Evolutionary conservation across 2,797 vertebrate genomes (phyloP), one percentile per base, ranked within the genome.

Genomic region (Intellagama lesueurii): DNA sequence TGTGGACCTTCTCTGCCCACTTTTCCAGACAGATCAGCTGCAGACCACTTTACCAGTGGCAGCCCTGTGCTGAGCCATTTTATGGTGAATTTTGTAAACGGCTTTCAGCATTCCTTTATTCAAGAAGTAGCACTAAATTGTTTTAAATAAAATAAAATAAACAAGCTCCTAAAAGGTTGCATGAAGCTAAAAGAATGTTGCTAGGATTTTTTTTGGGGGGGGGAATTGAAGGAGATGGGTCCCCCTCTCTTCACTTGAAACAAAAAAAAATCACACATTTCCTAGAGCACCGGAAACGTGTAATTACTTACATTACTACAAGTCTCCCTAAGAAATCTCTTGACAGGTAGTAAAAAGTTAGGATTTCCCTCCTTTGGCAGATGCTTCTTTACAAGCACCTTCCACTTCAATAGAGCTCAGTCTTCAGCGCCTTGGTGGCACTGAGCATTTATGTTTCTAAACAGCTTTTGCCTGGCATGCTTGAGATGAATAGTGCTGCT

Each of bases 371-470:
- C 90, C 32, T 87, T 88, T 24, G 89, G 26, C 78, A 90, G 85
- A 88, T 26, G 0, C 1, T 79, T 86, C 66, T 47, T 86, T 26
- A 66, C 40, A 40, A 86, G 26, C 4, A 52, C 81, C 0, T 2
- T 77, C 80, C 14, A 79, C 2, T 79, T 83, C 14, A 76, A 22
- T 14, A 87, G 22, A 80, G n/a, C 68, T 89, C 49, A 84, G 28
- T 85, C 35, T 83, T 73, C 81, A 90, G 0, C 32, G 64, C 28
- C 81, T n/a, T 32, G n/a, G 60, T 7, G 72, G 1, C 2, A 22
- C 81, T 88, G 28, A 91, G 81, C 44, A 30, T 89, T 90, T 49
- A 47, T 75, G 80, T 80, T 40, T 76, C 69, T 90, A 81, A 88
- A 68, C 47, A 81, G 70, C 7, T 56, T 85, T 76, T 30, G 1